phyloP scores from a whole-genome alignment of 2,113 vertebrate genomes.

The Gavia stellata region DNA sequence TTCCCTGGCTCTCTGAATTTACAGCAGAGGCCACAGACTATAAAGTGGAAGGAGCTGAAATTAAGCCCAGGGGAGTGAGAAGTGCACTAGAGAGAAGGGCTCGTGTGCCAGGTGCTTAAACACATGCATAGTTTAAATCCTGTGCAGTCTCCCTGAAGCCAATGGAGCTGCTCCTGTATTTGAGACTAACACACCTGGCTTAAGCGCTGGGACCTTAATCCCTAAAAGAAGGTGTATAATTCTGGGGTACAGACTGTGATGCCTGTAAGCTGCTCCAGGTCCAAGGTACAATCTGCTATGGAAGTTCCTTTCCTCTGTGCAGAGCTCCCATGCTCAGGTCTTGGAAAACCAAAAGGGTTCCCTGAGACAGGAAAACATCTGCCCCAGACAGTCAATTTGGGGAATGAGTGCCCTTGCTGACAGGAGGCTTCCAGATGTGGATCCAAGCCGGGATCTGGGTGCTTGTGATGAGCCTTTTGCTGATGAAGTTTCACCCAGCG shows the following conservation, averaged over 20 bases:
- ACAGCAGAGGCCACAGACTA: constrained; percentile 21
- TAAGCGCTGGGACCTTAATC: neutral
- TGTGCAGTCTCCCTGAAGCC: neutral
- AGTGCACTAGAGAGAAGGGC: constrained; percentile 12
- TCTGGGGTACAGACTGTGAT: neutral
- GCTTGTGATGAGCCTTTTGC: neutral
- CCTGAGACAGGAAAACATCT: neutral
- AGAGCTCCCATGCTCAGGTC: neutral
- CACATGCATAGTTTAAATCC: constrained; percentile 32
- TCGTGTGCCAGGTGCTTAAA: neutral
- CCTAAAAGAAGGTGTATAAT: neutral
- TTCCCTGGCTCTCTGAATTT: constrained; percentile 15
- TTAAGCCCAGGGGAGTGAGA: constrained; percentile 40
- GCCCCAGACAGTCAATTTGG: neutral
- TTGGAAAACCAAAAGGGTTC: neutral
- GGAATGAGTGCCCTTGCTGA: neutral
- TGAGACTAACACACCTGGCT: neutral
- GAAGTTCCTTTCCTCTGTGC: neutral
- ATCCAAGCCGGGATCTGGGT: rapidly evolving
- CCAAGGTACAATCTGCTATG: neutral
- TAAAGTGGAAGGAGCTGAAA: constrained; percentile 31
- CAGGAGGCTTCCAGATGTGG: neutral
- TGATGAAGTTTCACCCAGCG: neutral
- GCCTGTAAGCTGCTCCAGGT: neutral
- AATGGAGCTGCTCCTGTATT: neutral